Percentiles rank a stretch among this genome's conserved stretches.
Conservation (phyloP, 2,888 invertebrate genomes). For the Nemapogon koenigi region DNA sequence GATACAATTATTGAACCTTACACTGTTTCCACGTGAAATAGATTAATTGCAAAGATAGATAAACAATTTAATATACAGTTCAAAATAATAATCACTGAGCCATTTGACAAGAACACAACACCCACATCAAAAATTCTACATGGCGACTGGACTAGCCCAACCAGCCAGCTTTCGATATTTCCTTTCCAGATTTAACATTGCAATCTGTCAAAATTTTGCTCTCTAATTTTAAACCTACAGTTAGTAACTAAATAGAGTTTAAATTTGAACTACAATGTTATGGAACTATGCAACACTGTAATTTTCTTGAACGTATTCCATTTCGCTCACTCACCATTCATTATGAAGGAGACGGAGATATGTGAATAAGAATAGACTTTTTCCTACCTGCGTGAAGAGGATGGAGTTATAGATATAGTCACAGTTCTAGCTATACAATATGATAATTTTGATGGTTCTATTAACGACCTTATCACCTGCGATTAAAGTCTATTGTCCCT, state of each 20-base stretch:
- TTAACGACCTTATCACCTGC: no score
- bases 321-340: conserved; percentile 61
- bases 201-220: no score
- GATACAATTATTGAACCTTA: conserved; percentile 34
- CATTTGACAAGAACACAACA: conserved; percentile 62
- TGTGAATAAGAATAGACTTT: conserved; percentile 51
- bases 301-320: conserved; percentile 40
- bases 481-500: no score
- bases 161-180: conserved; percentile 61
- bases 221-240: no score
- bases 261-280: no score
- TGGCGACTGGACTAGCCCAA: conserved; percentile 46
- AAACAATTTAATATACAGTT: conserved; percentile 46
- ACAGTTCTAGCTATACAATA: no score
- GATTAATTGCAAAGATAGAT: conserved; percentile 39
- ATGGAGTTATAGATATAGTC: no score
- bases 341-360: conserved; percentile 47
- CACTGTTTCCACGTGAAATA: conserved; percentile 25
- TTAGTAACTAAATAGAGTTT: no score
- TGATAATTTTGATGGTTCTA: no score
- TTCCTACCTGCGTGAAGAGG: background rate
- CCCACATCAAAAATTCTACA: conserved; percentile 63
- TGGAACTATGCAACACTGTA: no score
- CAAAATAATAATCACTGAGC: conserved; percentile 60
- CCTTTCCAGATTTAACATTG: conserved; percentile 38